Evolutionary conservation across 2,797 vertebrate genomes (phyloP).

Genomic region (Simalia tracyae): DNA sequence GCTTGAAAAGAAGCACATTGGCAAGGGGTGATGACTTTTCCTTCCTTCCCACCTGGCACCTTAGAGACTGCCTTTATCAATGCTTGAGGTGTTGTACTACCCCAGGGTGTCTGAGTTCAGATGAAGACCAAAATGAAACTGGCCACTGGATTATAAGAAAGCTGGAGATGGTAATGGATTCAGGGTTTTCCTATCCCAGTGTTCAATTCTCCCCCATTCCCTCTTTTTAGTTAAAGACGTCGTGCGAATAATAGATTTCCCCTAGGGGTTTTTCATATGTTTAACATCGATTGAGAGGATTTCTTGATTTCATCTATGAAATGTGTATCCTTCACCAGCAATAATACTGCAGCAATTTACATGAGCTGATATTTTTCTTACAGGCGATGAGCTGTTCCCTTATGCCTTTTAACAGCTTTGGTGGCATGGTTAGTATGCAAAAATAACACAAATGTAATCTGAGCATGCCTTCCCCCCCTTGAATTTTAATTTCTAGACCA

Average conservation of each 20-base stretch:
- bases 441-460: constrained; percentile 14
- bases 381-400: constrained; percentile 78
- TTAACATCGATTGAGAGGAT: not conserved
- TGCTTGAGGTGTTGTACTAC: not conserved
- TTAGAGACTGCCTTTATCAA: not conserved
- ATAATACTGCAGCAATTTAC: constrained; percentile 40
- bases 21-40: not conserved
- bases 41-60: not conserved
- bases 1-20: not conserved
- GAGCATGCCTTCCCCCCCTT: constrained; percentile 12
- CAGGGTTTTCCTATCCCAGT: not conserved
- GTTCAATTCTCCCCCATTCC: not conserved
- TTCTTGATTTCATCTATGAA: not conserved
- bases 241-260: not conserved
- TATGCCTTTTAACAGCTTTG: constrained; percentile 77
- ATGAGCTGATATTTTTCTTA: constrained; percentile 58
- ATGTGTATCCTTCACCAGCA: not conserved
- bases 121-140: not conserved
- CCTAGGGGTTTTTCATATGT: not conserved
- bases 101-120: not conserved
- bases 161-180: not conserved
- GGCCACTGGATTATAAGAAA: not conserved
- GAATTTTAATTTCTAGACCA: not conserved
- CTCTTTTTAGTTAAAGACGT: not conserved
- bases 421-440: constrained; percentile 76